Percentiles rank a stretch among this genome's conserved stretches.
Evolutionary conservation across 2,888 invertebrate species (phyloP).

Genomic region (Polyommatus icarus): DNA sequence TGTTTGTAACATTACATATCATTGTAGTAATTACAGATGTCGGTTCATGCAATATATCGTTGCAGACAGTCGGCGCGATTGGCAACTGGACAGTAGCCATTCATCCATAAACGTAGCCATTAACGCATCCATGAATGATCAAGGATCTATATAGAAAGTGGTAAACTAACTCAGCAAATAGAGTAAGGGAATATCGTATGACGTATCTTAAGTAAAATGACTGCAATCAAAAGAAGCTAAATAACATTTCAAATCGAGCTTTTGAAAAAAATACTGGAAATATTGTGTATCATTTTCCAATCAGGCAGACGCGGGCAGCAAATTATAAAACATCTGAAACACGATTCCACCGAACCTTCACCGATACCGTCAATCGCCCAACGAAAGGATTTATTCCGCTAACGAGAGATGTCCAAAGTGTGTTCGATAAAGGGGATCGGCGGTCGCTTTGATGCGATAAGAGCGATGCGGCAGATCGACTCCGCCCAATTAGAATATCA

Average conservation of each 20-base stretch:
- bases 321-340: constrained; percentile 11
- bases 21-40: not conserved
- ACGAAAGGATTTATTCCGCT: constrained; percentile 16
- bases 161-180: not conserved
- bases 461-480: not conserved
- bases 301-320: not conserved
- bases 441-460: constrained; percentile 21
- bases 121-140: not conserved
- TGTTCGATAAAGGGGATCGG: not conserved
- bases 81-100: not conserved
- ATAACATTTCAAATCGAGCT: not conserved
- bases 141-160: not conserved
- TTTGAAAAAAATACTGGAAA: not conserved
- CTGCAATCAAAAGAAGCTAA: not conserved
- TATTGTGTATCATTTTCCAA: not conserved
- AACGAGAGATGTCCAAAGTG: constrained; percentile 22
- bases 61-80: not conserved
- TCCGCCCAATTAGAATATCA: constrained; percentile 28
- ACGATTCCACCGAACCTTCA: not conserved
- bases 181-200: not conserved
- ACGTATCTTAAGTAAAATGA: not conserved
- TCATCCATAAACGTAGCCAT: not conserved
- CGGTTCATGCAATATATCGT: not conserved
- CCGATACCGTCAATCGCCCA: constrained; percentile 19
- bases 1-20: not conserved